These are phyloP conservation scores for Thunnus albacares DNA, from an alignment of 2,797 vertebrate genomes.

Conservation along the genomic window DNA sequence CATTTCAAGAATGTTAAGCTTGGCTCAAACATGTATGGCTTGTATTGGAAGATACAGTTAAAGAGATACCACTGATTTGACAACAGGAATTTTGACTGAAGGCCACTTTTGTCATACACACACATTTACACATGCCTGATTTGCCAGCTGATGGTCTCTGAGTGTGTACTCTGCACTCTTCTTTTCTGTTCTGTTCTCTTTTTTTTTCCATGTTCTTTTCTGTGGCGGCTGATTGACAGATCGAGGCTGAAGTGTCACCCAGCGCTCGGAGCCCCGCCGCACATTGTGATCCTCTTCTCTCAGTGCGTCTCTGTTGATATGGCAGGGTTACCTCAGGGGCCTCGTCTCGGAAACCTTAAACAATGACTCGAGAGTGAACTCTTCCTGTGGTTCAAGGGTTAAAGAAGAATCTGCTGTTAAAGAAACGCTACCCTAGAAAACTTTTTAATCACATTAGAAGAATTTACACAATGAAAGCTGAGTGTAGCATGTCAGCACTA, in stretches of 20 bases:
- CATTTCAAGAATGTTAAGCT: constrained; percentile 13
- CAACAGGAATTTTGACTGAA: constrained; percentile 49
- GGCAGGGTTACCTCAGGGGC: constrained; percentile 64
- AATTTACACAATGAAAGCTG: constrained; percentile 32
- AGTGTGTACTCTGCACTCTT: constrained; percentile 18
- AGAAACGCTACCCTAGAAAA: constrained; percentile 22
- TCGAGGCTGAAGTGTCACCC: constrained; percentile 79
- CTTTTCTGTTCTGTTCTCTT: constrained; percentile 33
- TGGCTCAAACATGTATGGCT: constrained; percentile 26
- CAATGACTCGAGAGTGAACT: constrained; percentile 61
- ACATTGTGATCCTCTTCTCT: constrained; percentile 59
- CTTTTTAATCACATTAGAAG: constrained; percentile 51
- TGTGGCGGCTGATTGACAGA: constrained; percentile 81
- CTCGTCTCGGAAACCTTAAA: constrained; percentile 51
- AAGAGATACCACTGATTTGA: constrained; percentile 36
- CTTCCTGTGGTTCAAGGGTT: constrained; percentile 52
- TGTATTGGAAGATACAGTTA: constrained; percentile 16
- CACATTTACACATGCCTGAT: constrained; percentile 35
- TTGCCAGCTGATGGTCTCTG: constrained; percentile 53
- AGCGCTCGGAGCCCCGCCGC: constrained; percentile 58
- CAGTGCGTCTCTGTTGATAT: constrained; percentile 66
- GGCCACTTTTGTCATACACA: constrained; percentile 43
- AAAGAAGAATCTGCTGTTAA: constrained; percentile 30
- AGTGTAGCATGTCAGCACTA: constrained; percentile 10
- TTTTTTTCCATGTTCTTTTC: constrained; percentile 44